Evolutionary conservation across 2,797 vertebrate species (phyloP), one percentile per base, ranked within the genome.

Genomic region (Protonibea diacanthus): DNA sequence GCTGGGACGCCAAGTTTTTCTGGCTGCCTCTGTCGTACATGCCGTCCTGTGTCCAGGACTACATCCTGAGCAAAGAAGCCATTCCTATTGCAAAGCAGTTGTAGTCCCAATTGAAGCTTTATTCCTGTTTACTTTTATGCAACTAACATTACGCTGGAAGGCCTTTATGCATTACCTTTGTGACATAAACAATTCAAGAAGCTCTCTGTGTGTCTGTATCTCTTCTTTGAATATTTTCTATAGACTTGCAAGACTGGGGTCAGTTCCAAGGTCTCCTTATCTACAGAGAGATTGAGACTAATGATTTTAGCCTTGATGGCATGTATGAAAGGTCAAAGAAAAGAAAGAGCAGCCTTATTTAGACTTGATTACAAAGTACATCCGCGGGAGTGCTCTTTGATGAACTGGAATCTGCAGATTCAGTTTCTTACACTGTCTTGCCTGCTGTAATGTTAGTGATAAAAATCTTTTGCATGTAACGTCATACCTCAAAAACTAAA

Each of bases 1-100:
- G 97, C 59, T 97, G 96, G 96, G 97, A 98, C 1, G 96, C 96
- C 73, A 97, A 97, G 66, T 48, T 99, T 1, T 88, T 97, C 91
- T 97, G 95, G 94, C 64, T 97, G 71, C 97, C 97, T 0, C 57
- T 97, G 71, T 96, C 97, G 2, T 98, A 97, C 85, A 77, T 97
- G 84, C 97, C 97, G 0, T 90, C 93, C 0, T 87, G 89, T 1
- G 1, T 97, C 14, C 21, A 67, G 0, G 97, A 98, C 11, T 90
- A 89, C 44, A 0, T 96, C 2, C 3, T 97, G 4, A 0, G 1
- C 0, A 85, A 29, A 40, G 47, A 90, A 1, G 25, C n/a, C 8
- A 29, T 91, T 69, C 89, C 82, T n/a, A 71, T 93, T 2, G 89
- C 88, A 23, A 93, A 72, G 62, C 18, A 71, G 3, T 40, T 56